These are phyloP conservation scores for Spodoptera littoralis DNA, from an alignment of 2,888 invertebrate genomes.

Conservation along the genomic window DNA sequence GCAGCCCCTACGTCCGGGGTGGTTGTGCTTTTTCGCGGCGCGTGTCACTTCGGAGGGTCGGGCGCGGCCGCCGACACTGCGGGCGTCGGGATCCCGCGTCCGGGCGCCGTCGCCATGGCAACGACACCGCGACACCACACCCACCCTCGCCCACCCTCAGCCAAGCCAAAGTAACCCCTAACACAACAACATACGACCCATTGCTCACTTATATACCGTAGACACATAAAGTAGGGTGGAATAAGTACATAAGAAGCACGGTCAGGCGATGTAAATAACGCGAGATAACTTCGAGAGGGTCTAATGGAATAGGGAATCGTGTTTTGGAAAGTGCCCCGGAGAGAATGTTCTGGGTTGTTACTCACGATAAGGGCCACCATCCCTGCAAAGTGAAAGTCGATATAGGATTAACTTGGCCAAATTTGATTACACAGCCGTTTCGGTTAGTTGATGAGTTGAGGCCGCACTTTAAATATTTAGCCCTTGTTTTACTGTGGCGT, in stretches of 20 bases:
- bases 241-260: slow-evolving; percentile 84
- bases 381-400: slow-evolving; percentile 85
- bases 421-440: slow-evolving; percentile 81
- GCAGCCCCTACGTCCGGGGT: slow-evolving; percentile 71
- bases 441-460: slow-evolving; percentile 67
- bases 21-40: slow-evolving; percentile 88
- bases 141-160: slow-evolving; percentile 63
- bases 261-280: slow-evolving; percentile 89
- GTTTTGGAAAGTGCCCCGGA: slow-evolving; percentile 86
- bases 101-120: slow-evolving; percentile 89
- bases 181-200: slow-evolving; percentile 70
- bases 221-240: slow-evolving; percentile 79
- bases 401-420: slow-evolving; percentile 77
- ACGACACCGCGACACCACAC: slow-evolving; percentile 87
- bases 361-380: slow-evolving; percentile 68
- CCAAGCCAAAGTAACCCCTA: slow-evolving; percentile 73
- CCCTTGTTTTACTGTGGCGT: no score
- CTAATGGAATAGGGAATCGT: slow-evolving; percentile 88
- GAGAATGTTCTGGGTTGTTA: slow-evolving; percentile 84
- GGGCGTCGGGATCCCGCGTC: slow-evolving; percentile 90
- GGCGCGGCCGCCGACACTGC: slow-evolving; percentile 89
- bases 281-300: slow-evolving; percentile 87
- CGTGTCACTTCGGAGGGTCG: slow-evolving; percentile 88
- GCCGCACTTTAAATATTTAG: slow-evolving; percentile 38
- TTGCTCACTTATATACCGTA: slow-evolving; percentile 81